phyloP scores from a whole-genome alignment of 1,140 invertebrate species.

The Hypothenemus hampei region DNA sequence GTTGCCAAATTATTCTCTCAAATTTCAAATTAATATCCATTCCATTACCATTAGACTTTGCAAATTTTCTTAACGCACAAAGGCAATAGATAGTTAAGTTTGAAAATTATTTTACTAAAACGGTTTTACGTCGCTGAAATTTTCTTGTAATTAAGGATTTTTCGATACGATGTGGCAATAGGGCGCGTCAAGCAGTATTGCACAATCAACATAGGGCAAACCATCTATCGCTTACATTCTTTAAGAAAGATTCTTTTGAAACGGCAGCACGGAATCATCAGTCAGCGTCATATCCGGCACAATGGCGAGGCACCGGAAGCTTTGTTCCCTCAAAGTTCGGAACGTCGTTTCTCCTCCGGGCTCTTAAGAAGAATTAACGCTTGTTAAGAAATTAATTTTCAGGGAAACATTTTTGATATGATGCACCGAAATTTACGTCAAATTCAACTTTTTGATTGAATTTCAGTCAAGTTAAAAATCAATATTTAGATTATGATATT shows the following conservation, averaged over 20 bases:
- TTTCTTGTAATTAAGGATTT: too few species aligned
- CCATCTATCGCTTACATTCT: slow-evolving; percentile 39
- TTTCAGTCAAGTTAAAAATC: not conserved
- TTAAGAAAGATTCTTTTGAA: slow-evolving; percentile 37
- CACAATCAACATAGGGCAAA: slow-evolving; percentile 29
- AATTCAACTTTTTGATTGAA: not conserved
- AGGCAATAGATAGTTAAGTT: not conserved
- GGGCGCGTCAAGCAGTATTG: slow-evolving; percentile 14
- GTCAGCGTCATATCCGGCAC: slow-evolving; percentile 43
- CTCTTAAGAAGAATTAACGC: slow-evolving; percentile 13
- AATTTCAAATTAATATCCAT: not conserved
- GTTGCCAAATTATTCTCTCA: slow-evolving; percentile 14
- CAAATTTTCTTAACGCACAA: not conserved
- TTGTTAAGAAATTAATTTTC: slow-evolving; percentile 18
- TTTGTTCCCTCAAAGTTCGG: slow-evolving; percentile 31
- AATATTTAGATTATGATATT: not conserved
- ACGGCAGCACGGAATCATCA: slow-evolving; percentile 37
- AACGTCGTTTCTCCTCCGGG: slow-evolving; percentile 4
- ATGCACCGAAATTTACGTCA: not conserved
- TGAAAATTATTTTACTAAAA: not conserved
- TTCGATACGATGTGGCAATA: slow-evolving; percentile 6
- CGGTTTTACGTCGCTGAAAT: not conserved
- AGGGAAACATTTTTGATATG: too few species aligned
- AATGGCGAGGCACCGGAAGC: slow-evolving; percentile 33
- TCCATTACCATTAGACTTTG: too few species aligned